These are phyloP conservation scores for Melanotaenia boesemani DNA, from an alignment of 2,797 vertebrate genomes.

Conservation along the genomic window DNA sequence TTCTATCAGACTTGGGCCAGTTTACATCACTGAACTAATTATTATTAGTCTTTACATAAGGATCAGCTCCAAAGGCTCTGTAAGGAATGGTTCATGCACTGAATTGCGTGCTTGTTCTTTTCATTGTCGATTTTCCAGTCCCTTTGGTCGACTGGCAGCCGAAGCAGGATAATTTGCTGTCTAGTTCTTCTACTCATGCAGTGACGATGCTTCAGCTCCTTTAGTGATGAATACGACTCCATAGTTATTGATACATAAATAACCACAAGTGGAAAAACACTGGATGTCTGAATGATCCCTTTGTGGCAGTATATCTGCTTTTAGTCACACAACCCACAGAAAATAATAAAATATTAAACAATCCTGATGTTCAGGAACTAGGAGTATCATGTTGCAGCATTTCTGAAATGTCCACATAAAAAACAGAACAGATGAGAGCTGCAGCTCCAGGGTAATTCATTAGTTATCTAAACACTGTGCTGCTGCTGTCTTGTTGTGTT, in stretches of 20 bases:
- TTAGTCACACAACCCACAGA: constrained; percentile 49
- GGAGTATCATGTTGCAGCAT: constrained; percentile 31
- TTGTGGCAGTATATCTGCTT: constrained; percentile 3
- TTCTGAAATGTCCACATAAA: constrained; percentile 50
- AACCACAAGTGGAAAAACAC: constrained; percentile 18
- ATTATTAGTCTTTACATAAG: constrained; percentile 12
- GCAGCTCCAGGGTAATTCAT: constrained; percentile 7
- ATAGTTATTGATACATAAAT: constrained; percentile 31
- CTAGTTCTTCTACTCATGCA: constrained; percentile 12
- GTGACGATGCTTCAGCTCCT: constrained; percentile 10
- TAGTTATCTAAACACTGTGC: constrained; percentile 23
- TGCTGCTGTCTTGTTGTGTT: constrained; percentile 14
- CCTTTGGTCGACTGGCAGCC: constrained; percentile 5
- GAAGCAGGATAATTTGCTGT: constrained; percentile 20
- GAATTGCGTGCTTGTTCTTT: constrained; percentile 13
- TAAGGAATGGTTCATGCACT: constrained; percentile 14
- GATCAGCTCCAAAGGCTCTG: neutral
- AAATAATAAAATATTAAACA: constrained; percentile 58
- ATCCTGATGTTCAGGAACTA: constrained; percentile 40
- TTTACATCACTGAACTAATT: neutral
- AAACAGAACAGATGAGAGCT: constrained; percentile 7
- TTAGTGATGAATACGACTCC: neutral
- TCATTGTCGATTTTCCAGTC: constrained; percentile 14
- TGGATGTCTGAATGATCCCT: constrained; percentile 20
- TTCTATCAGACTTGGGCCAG: neutral